These are phyloP conservation scores for Auanema sp. DNA, from an alignment of 2,888 invertebrate genomes.

Conservation along the genomic window DNA sequence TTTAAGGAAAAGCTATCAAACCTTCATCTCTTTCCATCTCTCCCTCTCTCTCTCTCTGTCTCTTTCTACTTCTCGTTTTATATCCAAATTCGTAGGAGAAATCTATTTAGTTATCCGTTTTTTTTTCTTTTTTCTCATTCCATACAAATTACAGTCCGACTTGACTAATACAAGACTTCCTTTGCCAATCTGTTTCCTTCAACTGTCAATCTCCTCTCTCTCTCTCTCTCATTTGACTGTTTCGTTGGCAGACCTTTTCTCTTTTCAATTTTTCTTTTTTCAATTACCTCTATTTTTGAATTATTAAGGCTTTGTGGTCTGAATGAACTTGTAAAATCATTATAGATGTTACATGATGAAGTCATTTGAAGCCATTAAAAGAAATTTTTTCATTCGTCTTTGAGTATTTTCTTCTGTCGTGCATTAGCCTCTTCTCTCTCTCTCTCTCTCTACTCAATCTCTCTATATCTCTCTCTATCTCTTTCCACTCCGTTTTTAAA, in stretches of 20 bases:
- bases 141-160: neutral
- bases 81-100: slow-evolving; percentile 2
- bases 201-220: neutral
- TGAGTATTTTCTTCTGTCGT: too few relatives aligned
- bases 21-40: neutral
- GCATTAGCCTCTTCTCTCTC: slow-evolving; percentile 4
- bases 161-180: neutral
- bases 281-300: too few relatives aligned
- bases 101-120: slow-evolving; percentile 1
- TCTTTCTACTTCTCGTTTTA: neutral
- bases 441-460: slow-evolving; percentile 2
- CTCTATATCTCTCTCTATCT: neutral
- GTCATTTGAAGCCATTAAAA: too few relatives aligned
- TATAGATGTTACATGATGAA: too few relatives aligned
- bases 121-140: neutral
- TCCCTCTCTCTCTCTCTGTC: neutral
- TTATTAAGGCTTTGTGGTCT: too few relatives aligned
- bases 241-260: too few relatives aligned
- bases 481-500: too few relatives aligned
- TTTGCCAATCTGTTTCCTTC: neutral
- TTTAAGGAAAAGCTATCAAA: neutral
- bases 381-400: too few relatives aligned
- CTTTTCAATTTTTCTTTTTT: too few relatives aligned
- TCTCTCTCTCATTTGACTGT: neutral
- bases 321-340: too few relatives aligned